A percentile compares a stretch with the other conserved stretches of the same genome.
Evolutionary conservation across 2,888 invertebrate genomes (phyloP).

Genomic region (Heliconius erato): DNA sequence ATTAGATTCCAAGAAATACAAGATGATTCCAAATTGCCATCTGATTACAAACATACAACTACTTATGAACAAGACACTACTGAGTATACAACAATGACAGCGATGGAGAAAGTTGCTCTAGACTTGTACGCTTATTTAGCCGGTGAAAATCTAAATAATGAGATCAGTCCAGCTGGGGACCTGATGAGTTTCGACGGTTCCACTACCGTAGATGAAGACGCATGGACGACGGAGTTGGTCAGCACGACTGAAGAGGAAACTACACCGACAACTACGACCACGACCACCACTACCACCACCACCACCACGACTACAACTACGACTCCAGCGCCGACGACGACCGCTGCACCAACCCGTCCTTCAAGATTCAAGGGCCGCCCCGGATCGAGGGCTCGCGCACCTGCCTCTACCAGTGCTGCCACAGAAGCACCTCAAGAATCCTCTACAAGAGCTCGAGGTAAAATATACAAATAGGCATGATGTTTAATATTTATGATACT

Average conservation of each 20-base stretch:
- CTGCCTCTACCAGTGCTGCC: constrained; percentile 75
- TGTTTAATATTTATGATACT: background rate
- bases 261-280: constrained; percentile 82
- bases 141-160: constrained; percentile 87
- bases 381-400: constrained; percentile 76
- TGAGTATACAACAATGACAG: constrained; percentile 88
- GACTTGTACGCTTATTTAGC: constrained; percentile 93
- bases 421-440: constrained; percentile 80
- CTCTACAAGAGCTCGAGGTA: constrained; percentile 83
- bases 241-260: constrained; percentile 82
- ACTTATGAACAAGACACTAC: constrained; percentile 81
- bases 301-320: constrained; percentile 85
- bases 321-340: constrained; percentile 81
- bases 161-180: constrained; percentile 76
- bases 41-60: constrained; percentile 76
- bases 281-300: constrained; percentile 86
- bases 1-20: constrained; percentile 74
- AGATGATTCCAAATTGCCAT: constrained; percentile 78
- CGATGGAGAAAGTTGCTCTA: constrained; percentile 93
- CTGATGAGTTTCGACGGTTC: constrained; percentile 72
- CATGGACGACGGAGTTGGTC: constrained; percentile 78
- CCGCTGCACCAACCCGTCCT: constrained; percentile 75
- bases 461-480: constrained; percentile 47
- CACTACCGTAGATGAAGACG: constrained; percentile 72
- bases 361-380: constrained; percentile 78